A percentile compares a stretch with the other conserved stretches of the same genome.
Conservation (phyloP, 30 jellyfish, hydroid and myxozoan species). For the Mastigias papua region DNA sequence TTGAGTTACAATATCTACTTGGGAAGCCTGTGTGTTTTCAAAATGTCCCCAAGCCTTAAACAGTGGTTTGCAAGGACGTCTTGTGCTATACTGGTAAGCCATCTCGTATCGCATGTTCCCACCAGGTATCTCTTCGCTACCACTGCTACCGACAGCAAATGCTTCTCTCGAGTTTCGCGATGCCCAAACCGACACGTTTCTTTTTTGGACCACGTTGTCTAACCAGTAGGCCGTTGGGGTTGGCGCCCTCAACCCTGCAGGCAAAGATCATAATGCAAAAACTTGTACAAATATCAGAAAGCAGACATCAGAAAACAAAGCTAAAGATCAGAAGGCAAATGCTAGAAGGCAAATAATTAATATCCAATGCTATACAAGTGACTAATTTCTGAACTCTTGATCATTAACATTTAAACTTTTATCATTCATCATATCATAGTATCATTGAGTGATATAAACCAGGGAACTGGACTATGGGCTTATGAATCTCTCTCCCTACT, state of each 20-base stretch:
- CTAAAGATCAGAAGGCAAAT: too few species aligned
- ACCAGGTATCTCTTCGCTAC: neutral
- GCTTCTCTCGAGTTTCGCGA: constrained; percentile 39
- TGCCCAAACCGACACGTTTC: constrained; percentile 64
- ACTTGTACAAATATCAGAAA: too few species aligned
- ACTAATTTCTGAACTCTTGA: too few species aligned
- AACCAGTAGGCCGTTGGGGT: constrained; percentile 65
- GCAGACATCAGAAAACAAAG: too few species aligned
- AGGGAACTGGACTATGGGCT: too few species aligned
- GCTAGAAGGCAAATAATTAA: too few species aligned
- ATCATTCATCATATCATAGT: too few species aligned
- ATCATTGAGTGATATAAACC: too few species aligned
- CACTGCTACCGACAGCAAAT: neutral
- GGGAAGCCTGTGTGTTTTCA: constrained; percentile 18
- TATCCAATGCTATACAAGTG: too few species aligned
- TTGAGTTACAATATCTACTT: constrained; percentile 9
- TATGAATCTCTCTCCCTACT: too few species aligned
- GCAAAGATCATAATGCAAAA: too few species aligned
- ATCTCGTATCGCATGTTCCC: constrained; percentile 23
- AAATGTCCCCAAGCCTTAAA: constrained; percentile 30
- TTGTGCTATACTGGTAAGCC: constrained; percentile 64
- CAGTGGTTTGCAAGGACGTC: constrained; percentile 49
- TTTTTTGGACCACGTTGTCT: constrained; percentile 50
- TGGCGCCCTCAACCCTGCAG: constrained; percentile 19
- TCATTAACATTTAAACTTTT: too few species aligned